Evolutionary conservation across 2,797 vertebrate species (phyloP).

Genomic region (Dipus sagitta): DNA sequence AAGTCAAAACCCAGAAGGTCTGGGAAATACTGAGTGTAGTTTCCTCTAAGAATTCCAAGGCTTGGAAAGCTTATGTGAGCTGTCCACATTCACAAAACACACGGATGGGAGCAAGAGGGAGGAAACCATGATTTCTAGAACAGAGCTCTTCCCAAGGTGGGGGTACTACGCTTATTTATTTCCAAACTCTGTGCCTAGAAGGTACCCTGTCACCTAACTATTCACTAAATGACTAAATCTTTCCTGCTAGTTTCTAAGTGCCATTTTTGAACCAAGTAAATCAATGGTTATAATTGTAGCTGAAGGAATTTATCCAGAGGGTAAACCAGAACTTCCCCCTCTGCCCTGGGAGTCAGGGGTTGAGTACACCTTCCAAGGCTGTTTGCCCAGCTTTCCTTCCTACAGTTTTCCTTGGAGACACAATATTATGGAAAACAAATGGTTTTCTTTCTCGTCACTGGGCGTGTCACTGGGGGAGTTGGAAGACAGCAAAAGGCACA

Average conservation of each 20-base stretch:
- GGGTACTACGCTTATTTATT: not conserved
- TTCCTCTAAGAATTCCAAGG: constrained; percentile 1
- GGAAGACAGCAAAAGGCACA: not conserved
- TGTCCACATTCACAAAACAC: not conserved
- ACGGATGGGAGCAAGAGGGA: not conserved
- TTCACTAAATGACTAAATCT: not conserved
- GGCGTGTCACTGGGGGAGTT: not conserved
- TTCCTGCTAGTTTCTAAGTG: not conserved
- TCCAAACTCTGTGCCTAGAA: not conserved
- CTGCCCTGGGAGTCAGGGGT: not conserved
- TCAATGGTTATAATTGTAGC: not conserved
- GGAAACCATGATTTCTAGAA: not conserved
- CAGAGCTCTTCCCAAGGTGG: not conserved
- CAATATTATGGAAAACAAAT: constrained; percentile 27
- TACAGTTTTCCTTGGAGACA: constrained; percentile 46
- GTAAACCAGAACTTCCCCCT: not conserved
- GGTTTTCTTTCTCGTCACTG: not conserved
- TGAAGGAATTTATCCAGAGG: constrained; percentile 11
- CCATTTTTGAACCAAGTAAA: not conserved
- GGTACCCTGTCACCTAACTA: not conserved
- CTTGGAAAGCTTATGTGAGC: not conserved
- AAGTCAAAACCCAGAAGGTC: not conserved
- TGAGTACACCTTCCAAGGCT: not conserved
- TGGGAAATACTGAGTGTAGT: not conserved
- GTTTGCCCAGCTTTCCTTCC: not conserved